Evolutionary conservation across 2,797 vertebrate genomes (phyloP).

Genomic region (Strix occidentalis): DNA sequence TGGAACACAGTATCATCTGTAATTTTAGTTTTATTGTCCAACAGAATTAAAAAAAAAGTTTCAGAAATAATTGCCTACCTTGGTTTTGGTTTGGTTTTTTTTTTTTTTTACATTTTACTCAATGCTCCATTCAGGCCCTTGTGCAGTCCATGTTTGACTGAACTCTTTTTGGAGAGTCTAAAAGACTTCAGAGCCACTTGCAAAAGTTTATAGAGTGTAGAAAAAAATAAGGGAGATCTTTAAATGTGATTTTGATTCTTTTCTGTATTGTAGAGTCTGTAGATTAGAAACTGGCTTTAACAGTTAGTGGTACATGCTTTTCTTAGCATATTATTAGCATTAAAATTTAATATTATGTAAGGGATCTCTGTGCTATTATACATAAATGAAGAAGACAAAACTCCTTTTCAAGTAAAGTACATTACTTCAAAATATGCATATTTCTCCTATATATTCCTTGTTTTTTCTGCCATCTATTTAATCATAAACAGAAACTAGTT

Average conservation of each 20-base stretch:
- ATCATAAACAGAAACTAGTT: background rate
- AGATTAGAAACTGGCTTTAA: background rate
- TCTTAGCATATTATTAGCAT: background rate
- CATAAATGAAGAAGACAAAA: background rate
- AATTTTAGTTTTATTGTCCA: background rate
- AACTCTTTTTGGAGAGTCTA: background rate
- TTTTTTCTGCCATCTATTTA: background rate
- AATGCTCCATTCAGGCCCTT: background rate
- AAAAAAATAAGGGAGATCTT: background rate
- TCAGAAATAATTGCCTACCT: background rate
- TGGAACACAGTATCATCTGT: background rate
- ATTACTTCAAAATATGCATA: background rate
- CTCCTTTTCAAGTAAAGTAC: background rate
- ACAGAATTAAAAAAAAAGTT: background rate
- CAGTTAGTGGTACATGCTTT: background rate
- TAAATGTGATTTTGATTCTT: background rate
- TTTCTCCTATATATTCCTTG: background rate
- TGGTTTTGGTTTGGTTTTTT: background rate
- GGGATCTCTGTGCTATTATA: background rate
- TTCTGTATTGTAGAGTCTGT: background rate
- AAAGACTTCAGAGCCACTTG: background rate
- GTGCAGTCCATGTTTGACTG: background rate
- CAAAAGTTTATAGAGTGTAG: background rate
- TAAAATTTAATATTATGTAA: background rate
- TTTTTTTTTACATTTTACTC: background rate